Conservation (phyloP, 1,140 invertebrate genomes). For the Pentalonia nigronervosa region DNA sequence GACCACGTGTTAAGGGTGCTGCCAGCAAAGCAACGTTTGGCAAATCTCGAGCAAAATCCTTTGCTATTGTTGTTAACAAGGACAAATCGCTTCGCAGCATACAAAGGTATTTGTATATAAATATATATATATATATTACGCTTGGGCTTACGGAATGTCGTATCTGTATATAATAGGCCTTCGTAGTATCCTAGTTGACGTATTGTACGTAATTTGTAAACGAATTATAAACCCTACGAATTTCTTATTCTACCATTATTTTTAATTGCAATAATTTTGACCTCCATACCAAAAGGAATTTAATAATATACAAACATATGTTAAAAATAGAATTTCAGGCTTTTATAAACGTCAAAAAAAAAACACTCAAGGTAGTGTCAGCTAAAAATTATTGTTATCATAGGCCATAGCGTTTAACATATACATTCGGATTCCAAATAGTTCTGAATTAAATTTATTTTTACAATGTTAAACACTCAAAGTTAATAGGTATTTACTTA, state of each 20-base stretch:
- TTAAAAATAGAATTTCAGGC: background rate
- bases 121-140: background rate
- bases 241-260: background rate
- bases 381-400: background rate
- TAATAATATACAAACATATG: background rate
- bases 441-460: background rate
- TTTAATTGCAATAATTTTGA: background rate
- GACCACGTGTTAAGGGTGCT: background rate
- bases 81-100: background rate
- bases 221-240: background rate
- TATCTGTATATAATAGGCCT: background rate
- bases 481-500: background rate
- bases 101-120: background rate
- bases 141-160: background rate
- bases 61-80: conserved; percentile 1
- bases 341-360: background rate
- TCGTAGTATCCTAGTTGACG: background rate
- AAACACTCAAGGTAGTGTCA: background rate
- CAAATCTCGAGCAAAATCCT: background rate
- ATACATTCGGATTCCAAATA: background rate
- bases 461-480: background rate
- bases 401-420: background rate
- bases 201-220: background rate
- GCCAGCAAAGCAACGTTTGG: background rate
- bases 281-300: background rate